Evolutionary conservation across 2,888 invertebrate species (phyloP).

Genomic region (Fragum sueziense): DNA sequence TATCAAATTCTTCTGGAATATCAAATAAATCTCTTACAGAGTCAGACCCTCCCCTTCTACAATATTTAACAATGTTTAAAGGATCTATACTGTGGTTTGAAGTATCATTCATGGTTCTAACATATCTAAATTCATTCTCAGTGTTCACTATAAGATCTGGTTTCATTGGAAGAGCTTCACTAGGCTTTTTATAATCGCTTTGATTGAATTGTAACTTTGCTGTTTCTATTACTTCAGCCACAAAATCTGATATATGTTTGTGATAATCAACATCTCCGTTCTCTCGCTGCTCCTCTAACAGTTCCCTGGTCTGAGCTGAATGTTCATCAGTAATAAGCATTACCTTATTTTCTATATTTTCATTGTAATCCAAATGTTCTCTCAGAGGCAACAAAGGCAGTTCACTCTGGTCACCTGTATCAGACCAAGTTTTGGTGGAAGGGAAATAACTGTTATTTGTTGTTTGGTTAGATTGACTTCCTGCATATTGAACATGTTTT

Average conservation of each 20-base stretch:
- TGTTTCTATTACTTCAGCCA: neutral
- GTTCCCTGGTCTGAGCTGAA: neutral
- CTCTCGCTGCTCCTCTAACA: neutral
- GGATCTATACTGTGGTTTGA: neutral
- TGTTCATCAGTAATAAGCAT: neutral
- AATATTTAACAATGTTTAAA: neutral
- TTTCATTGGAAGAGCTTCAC: no score
- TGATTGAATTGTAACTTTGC: slow-evolving; percentile 1
- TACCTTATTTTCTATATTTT: neutral
- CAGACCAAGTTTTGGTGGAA: no score
- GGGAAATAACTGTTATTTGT: no score
- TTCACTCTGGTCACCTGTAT: no score
- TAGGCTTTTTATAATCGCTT: neutral
- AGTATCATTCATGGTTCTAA: no score
- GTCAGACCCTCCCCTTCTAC: neutral
- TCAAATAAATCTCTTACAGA: slow-evolving; percentile 1
- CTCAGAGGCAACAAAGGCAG: neutral
- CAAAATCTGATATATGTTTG: neutral
- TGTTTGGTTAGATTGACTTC: no score
- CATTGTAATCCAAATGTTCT: neutral
- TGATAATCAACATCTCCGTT: neutral
- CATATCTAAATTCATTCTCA: no score
- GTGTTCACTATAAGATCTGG: no score
- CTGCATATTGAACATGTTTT: no score
- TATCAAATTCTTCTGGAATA: neutral